phyloP scores from a whole-genome alignment of 2,888 invertebrate genomes.

The Drosophila nigricruria region DNA sequence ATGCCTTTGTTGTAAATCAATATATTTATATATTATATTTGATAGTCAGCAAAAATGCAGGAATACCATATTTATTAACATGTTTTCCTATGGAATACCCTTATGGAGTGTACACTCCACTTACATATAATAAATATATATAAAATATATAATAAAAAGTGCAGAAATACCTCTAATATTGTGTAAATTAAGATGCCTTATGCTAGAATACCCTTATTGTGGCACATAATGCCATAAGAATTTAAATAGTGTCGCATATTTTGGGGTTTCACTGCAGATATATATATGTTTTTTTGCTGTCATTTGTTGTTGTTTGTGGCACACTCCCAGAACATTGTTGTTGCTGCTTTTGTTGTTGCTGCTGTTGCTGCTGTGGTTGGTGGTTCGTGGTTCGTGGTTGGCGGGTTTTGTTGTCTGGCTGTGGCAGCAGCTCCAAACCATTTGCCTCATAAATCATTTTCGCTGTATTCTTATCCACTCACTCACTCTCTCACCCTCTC shows the following conservation, averaged over 20 bases:
- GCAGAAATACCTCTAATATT: too few species aligned
- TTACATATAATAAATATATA: too few species aligned
- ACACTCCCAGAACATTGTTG: slow-evolving; percentile 16
- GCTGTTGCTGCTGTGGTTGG: slow-evolving; percentile 8
- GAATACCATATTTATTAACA: too few species aligned
- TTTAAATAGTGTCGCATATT: slow-evolving; percentile 8
- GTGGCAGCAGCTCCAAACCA: slow-evolving; percentile 35
- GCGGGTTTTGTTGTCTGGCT: slow-evolving; percentile 37
- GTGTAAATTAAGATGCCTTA: too few species aligned
- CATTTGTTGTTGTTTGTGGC: slow-evolving; percentile 6
- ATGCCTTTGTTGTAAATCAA: too few species aligned
- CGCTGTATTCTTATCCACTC: slow-evolving; percentile 3
- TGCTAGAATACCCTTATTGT: not conserved
- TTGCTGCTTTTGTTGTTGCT: slow-evolving; percentile 5
- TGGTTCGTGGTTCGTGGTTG: slow-evolving; percentile 29
- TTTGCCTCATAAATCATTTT: slow-evolving; percentile 56
- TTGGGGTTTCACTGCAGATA: slow-evolving; percentile 14
- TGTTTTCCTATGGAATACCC: too few species aligned
- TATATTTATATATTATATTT: too few species aligned
- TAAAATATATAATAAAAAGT: too few species aligned
- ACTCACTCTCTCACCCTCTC: slow-evolving; percentile 1
- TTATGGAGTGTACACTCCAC: too few species aligned
- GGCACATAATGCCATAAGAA: not conserved
- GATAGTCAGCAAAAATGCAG: too few species aligned
- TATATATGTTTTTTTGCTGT: not conserved